Evolutionary conservation across 2,113 vertebrate genomes (phyloP).

Genomic region (Notiomystis cincta): DNA sequence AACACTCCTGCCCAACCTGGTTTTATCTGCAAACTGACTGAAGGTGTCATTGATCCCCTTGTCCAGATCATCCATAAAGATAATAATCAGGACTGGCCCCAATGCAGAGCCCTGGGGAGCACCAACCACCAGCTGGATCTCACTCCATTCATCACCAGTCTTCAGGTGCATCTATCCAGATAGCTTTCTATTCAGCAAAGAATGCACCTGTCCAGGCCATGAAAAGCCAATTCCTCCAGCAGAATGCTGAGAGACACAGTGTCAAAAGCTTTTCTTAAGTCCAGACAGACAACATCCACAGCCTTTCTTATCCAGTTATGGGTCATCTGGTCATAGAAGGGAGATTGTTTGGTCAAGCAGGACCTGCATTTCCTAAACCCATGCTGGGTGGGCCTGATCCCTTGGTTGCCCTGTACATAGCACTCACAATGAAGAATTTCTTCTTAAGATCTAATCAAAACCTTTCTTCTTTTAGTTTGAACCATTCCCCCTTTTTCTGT

Average conservation of each 20-base stretch:
- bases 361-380: background rate
- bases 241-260: background rate
- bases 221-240: background rate
- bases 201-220: background rate
- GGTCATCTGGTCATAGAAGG: background rate
- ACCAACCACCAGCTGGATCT: background rate
- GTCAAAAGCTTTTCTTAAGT: background rate
- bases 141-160: background rate
- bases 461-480: background rate
- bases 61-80: background rate
- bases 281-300: background rate
- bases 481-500: background rate
- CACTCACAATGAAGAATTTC: background rate
- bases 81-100: background rate
- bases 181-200: background rate
- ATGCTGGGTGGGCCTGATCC: background rate
- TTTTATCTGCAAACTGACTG: background rate
- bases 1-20: background rate
- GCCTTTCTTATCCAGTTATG: background rate
- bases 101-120: background rate
- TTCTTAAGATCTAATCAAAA: background rate
- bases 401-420: background rate
- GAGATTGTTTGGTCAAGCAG: background rate
- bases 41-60: background rate
- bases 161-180: background rate